Evolutionary conservation across 2,797 vertebrate species (phyloP), one percentile per base, ranked within the genome.

Genomic region (Hybognathus amarus): DNA sequence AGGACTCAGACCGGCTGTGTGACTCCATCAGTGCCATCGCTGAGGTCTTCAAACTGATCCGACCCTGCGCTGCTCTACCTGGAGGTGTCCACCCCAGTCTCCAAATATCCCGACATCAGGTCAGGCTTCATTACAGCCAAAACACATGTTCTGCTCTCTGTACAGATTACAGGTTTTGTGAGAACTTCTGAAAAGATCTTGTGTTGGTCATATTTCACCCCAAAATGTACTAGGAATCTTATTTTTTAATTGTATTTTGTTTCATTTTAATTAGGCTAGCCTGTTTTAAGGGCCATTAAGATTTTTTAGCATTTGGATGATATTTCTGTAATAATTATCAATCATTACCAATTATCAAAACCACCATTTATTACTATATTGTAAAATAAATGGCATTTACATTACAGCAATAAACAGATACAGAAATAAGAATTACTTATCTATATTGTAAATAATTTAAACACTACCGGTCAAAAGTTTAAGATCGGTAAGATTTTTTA

Each of bases 91-190:
- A 99, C 97, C 0, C 94, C 99, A 90, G 97, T 98, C 89, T 97
- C 96, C 85, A 98, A 97, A 88, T 99, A 98, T 67, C 97, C 98
- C 7, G 98, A 99, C 85, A 98, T 99, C 94, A 97, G 97, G 98
- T 99, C 91, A 82, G 83, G 12, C 30, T 64, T 45, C 38, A 63
- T 67, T 17, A 47, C 18, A 67, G 45, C 5, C 5, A 10, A n/a
- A 40, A 56, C 2, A 13, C 4, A n/a, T 9, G 9, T 64, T 33
- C 8, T 33, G 8, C 36, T 4, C 64, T 66, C n/a, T 5, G 0
- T 17, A 36, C 7, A 36, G 30, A 64, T 64, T 0, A 30, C 36
- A 69, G 18, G 0, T 40, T 13, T n/a, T 42, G 17, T 1, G 17
- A 20, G 54, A 56, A 56, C 54, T n/a, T 10, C 54, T 56, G 1